phyloP scores from a whole-genome alignment of 2,797 vertebrate genomes.

The Coreius guichenoti region DNA sequence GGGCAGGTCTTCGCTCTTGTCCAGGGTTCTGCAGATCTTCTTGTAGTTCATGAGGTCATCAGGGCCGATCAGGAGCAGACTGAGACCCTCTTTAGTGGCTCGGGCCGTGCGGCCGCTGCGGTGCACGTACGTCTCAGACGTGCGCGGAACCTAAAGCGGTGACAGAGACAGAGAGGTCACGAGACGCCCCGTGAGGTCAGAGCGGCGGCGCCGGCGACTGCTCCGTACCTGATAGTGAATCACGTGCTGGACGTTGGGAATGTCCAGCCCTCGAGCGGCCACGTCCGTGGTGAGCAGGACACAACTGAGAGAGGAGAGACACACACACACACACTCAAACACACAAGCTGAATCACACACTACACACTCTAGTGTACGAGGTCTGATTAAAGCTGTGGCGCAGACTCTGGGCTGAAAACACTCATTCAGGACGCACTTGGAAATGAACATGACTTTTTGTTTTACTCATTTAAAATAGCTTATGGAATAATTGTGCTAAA shows the following conservation, averaged over 20 bases:
- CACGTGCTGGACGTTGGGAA: slow-evolving; percentile 94
- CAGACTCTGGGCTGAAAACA: too few relatives aligned
- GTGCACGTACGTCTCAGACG: slow-evolving; percentile 94
- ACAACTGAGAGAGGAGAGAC: slow-evolving; percentile 77
- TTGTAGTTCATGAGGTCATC: slow-evolving; percentile 91
- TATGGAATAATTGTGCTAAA: too few relatives aligned
- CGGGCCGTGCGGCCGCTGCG: slow-evolving; percentile 94
- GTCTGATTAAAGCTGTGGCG: too few relatives aligned
- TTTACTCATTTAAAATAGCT: too few relatives aligned
- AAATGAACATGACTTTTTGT: too few relatives aligned
- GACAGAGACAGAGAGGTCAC: not conserved
- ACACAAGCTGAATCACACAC: not conserved
- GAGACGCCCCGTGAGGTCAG: not conserved
- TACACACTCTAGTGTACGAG: too few relatives aligned
- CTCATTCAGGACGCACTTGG: too few relatives aligned
- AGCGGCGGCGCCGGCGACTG: not conserved
- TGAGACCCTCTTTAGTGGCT: slow-evolving; percentile 89
- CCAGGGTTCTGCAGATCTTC: slow-evolving; percentile 90
- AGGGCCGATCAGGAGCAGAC: slow-evolving; percentile 89
- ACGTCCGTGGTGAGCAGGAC: slow-evolving; percentile 96
- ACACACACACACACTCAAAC: not conserved
- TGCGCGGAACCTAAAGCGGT: slow-evolving; percentile 87
- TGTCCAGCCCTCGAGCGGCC: slow-evolving; percentile 94
- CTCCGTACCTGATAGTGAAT: slow-evolving; percentile 95
- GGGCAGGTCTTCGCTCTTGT: slow-evolving; percentile 90